Evolutionary conservation across 2,797 vertebrate genomes (phyloP).

Genomic region (Chloroceryle amazona): DNA sequence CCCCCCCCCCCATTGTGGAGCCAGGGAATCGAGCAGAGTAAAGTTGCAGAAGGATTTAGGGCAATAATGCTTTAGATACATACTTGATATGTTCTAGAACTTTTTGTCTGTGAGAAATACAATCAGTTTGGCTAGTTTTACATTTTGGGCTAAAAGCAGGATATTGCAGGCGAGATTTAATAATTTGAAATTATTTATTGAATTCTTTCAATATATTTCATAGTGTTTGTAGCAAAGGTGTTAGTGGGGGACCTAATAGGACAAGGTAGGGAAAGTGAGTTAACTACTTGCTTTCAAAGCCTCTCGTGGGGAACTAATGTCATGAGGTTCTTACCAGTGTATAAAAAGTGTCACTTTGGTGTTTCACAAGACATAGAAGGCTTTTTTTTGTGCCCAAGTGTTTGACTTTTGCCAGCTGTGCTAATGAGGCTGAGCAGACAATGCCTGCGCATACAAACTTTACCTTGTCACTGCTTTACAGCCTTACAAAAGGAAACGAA

Average conservation of each 20-base stretch:
- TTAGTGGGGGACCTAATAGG: background rate
- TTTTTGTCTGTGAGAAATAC: background rate
- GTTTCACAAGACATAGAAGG: background rate
- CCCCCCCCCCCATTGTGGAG: fast-evolving
- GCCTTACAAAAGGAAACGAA: slow-evolving; percentile 52
- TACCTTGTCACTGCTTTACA: slow-evolving; percentile 39
- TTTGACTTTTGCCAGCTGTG: background rate
- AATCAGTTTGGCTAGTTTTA: background rate
- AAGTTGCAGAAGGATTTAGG: background rate
- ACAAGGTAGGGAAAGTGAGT: background rate
- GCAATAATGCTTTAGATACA: background rate
- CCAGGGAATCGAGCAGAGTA: background rate
- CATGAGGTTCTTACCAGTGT: background rate
- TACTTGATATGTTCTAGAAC: background rate
- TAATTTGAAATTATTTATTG: background rate
- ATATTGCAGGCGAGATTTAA: background rate
- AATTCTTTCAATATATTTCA: background rate
- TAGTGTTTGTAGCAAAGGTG: background rate
- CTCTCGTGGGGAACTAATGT: background rate
- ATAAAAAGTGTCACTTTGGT: background rate
- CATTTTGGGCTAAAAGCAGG: background rate
- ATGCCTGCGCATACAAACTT: background rate
- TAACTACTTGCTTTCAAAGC: background rate
- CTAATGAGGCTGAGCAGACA: slow-evolving; percentile 31
- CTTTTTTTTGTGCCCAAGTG: background rate